These are phyloP conservation scores for Trachops cirrhosus DNA, from an alignment of 2,797 vertebrate species.

Conservation along the genomic window DNA sequence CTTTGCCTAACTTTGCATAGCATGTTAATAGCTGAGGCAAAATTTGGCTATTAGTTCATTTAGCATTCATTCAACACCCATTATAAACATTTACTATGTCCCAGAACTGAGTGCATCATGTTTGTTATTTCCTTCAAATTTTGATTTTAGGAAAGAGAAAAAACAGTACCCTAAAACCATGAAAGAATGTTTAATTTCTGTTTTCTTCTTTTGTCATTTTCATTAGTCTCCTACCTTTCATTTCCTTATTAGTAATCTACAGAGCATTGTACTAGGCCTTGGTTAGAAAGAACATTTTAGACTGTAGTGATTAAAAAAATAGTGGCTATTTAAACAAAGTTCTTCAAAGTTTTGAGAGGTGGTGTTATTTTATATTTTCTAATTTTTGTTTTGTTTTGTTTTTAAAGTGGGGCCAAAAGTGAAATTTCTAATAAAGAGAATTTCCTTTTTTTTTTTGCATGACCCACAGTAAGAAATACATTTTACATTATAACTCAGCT, in stretches of 20 bases:
- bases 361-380: neutral
- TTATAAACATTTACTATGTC: neutral
- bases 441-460: neutral
- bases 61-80: neutral
- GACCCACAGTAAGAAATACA: neutral
- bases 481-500: neutral
- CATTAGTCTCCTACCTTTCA: neutral
- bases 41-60: neutral
- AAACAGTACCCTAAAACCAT: neutral
- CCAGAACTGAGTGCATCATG: neutral
- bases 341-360: neutral
- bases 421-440: neutral
- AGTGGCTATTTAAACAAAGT: neutral
- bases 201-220: neutral
- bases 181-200: neutral
- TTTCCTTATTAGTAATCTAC: neutral
- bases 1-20: neutral
- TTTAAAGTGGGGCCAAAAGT: neutral
- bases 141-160: slow-evolving; percentile 10
- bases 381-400: neutral
- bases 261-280: neutral
- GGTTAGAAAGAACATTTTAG: neutral
- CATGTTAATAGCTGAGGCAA: neutral
- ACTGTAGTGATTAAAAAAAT: neutral
- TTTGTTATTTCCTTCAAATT: neutral